These are phyloP conservation scores for Tiliqua scincoides DNA, from an alignment of 2,113 vertebrate genomes.

Conservation along the genomic window DNA sequence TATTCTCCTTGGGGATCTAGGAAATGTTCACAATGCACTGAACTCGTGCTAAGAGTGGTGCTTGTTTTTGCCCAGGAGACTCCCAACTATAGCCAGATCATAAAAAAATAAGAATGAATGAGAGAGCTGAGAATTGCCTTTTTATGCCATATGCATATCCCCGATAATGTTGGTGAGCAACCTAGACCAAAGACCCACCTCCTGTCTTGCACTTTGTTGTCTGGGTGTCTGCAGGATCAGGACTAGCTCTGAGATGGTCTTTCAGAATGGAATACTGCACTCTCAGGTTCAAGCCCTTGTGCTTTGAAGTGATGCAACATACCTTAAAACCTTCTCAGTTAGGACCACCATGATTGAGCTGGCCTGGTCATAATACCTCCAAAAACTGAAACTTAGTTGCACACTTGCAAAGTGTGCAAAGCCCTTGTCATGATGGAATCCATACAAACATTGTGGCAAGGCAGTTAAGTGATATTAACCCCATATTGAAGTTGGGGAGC, in stretches of 20 bases:
- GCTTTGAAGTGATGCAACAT: background rate
- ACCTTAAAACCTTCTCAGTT: background rate
- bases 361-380: background rate
- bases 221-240: background rate
- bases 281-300: background rate
- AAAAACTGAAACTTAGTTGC: too few relatives aligned
- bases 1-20: constrained; percentile 1
- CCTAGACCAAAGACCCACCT: too few relatives aligned
- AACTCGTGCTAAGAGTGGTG: background rate
- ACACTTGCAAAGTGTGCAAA: too few relatives aligned
- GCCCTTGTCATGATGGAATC: too few relatives aligned
- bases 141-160: background rate
- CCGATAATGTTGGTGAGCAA: too few relatives aligned
- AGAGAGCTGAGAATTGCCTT: too few relatives aligned
- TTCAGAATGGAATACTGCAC: background rate
- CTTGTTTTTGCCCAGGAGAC: background rate
- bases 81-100: background rate
- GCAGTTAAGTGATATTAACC: too few relatives aligned
- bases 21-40: background rate
- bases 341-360: background rate
- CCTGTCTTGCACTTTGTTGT: background rate
- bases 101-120: background rate
- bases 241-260: background rate
- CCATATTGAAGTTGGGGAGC: too few relatives aligned
- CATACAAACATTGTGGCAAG: too few relatives aligned